Evolutionary conservation across 2,797 vertebrate genomes (phyloP), one percentile per base, ranked within the genome.

Genomic region (Podarcis siculus): DNA sequence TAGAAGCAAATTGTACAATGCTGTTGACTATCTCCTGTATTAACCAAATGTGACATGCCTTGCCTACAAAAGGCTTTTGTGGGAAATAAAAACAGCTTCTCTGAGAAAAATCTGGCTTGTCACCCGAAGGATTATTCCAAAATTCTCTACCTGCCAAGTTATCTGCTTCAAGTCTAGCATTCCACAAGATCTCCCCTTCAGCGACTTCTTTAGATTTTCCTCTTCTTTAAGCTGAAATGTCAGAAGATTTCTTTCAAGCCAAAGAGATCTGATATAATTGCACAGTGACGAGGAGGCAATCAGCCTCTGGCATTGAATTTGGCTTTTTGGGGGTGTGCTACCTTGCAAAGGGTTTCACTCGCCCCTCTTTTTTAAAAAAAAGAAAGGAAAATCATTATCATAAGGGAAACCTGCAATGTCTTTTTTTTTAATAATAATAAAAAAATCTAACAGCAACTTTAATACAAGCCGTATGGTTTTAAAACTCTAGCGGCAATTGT

Each of bases 91-190:
- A n/a, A 9, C 71, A 37, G 61, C 67, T 91, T 13, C 82, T 89
- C 45, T 13, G 35, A 23, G 79, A 88, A 55, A 80, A 82, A 64
- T 21, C 17, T 83, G 21, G 13, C 58, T 72, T 64, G 9, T 45
- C 75, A 32, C 64, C 35, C 64, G 61, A 25, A 85, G 45, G 5
- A 45, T 82, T 69, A 85, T 83, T 87, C 27, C 64, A 77, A 85
- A 69, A 6, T 49, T n/a, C 86, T 32, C 69, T 76, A 79, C 39
- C 82, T 86, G 71, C 19, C 88, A 90, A 87, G 42, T 73, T 25
- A 72, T 61, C 82, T 69, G 71, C 8, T 67, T 69, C 23, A 64
- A 86, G 32, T 37, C 77, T 35, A 61, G 55, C 10, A 58, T 82
- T 86, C 75, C 12, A 25, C 49, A 17, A 37, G 72, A 86, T 79